Evolutionary conservation across 2,113 vertebrate species (phyloP).

Genomic region (Aplodontia rufa): DNA sequence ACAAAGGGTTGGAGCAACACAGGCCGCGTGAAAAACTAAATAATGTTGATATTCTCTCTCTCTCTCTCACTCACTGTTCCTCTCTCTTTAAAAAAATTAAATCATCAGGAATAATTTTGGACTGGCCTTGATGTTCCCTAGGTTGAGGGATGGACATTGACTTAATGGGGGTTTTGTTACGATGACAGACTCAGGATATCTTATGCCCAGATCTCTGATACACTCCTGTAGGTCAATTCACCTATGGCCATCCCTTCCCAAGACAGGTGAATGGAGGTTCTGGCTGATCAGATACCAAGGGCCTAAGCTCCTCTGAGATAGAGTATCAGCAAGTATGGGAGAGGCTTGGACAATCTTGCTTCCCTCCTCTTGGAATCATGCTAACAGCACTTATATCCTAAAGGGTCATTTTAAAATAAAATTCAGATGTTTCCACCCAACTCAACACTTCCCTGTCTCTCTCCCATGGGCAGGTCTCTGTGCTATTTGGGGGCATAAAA

Average conservation of each 20-base stretch:
- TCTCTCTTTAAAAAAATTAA: too few relatives aligned
- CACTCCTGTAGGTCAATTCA: background rate
- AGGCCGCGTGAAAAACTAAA: too few relatives aligned
- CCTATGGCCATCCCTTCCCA: background rate
- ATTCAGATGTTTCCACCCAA: slow-evolving; percentile 42
- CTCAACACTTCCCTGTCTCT: slow-evolving; percentile 54
- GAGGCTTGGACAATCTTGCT: slow-evolving; percentile 26
- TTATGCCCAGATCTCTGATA: background rate
- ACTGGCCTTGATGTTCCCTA: background rate
- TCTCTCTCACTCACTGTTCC: too few relatives aligned
- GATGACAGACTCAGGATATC: background rate
- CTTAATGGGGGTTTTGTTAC: background rate
- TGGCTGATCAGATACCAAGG: background rate
- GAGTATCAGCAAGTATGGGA: background rate
- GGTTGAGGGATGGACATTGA: background rate
- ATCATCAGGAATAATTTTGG: background rate
- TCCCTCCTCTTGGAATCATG: background rate
- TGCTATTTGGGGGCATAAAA: slow-evolving; percentile 44
- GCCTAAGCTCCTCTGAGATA: background rate
- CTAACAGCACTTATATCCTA: slow-evolving; percentile 30
- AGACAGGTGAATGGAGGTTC: background rate
- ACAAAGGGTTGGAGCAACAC: too few relatives aligned
- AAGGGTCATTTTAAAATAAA: slow-evolving; percentile 48
- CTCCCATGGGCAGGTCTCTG: slow-evolving; percentile 14
- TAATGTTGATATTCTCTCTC: too few relatives aligned